Conservation (phyloP, 2,113 vertebrate species). For the Gambusia affinis region DNA sequence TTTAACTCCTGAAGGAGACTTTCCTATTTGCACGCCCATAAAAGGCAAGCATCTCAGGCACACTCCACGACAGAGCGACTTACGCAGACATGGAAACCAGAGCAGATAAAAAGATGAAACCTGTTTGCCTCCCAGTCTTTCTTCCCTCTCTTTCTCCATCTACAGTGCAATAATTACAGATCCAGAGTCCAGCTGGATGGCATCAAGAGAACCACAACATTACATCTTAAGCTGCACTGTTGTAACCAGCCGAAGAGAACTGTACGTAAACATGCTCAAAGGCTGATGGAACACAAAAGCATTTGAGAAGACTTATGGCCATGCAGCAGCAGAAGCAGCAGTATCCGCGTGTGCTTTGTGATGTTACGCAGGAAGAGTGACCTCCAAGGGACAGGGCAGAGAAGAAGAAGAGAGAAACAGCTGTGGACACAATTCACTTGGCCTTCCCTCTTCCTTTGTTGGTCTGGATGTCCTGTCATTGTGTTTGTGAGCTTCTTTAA, state of each 20-base stretch:
- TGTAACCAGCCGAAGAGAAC: slow-evolving; percentile 9
- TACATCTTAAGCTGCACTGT: slow-evolving; percentile 9
- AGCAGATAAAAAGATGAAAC: slow-evolving; percentile 20
- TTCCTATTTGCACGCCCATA: slow-evolving; percentile 28
- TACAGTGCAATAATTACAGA: slow-evolving; percentile 11
- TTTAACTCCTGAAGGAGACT: slow-evolving; percentile 28
- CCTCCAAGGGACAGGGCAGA: slow-evolving; percentile 45
- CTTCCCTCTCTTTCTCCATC: neutral
- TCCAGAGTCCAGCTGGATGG: slow-evolving; percentile 51
- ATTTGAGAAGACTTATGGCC: slow-evolving; percentile 22
- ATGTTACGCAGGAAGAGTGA: slow-evolving; percentile 53
- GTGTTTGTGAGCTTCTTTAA: slow-evolving; percentile 35
- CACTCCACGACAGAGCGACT: slow-evolving; percentile 48
- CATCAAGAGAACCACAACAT: slow-evolving; percentile 37
- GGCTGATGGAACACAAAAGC: slow-evolving; percentile 30
- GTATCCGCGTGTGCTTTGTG: slow-evolving; percentile 36
- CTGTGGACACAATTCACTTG: slow-evolving; percentile 24
- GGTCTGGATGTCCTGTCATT: slow-evolving; percentile 64
- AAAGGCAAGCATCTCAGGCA: slow-evolving; percentile 35
- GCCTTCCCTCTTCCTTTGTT: slow-evolving; percentile 42
- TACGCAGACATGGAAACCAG: slow-evolving; percentile 34
- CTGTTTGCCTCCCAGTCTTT: neutral
- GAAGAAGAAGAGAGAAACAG: slow-evolving; percentile 47
- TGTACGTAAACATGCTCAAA: neutral
- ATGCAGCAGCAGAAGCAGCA: slow-evolving; percentile 22